Conservation (phyloP, 2,797 vertebrate species). For the Hephaestus fuliginosus region DNA sequence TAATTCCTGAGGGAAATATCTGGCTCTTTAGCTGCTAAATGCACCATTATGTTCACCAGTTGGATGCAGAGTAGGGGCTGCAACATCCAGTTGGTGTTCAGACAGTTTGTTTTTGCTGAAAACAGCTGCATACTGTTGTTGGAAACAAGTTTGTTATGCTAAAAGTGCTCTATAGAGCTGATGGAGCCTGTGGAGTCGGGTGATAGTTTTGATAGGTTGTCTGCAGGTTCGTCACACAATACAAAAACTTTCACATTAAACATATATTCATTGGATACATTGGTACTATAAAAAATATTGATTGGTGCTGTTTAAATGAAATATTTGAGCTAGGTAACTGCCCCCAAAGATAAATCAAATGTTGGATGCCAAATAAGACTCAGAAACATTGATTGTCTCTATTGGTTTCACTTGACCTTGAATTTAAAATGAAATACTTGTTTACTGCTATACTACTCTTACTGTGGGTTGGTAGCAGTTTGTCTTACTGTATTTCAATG, state of each 20-base stretch:
- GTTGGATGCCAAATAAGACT: not conserved
- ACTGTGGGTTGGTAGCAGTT: not conserved
- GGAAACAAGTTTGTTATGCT: not conserved
- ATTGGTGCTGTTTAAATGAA: conserved; percentile 5
- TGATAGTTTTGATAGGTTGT: not conserved
- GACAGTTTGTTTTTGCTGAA: too few relatives aligned
- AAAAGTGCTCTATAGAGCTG: not conserved
- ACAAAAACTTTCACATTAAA: not conserved
- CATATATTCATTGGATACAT: not conserved
- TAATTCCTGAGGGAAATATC: not conserved
- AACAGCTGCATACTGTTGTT: not conserved
- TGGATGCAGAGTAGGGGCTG: too few relatives aligned
- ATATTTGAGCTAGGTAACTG: not conserved
- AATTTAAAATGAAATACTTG: conserved; percentile 15
- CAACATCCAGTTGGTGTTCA: not conserved
- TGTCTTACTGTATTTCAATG: not conserved
- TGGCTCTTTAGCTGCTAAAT: not conserved
- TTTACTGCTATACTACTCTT: not conserved
- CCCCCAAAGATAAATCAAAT: not conserved
- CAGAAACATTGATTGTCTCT: not conserved
- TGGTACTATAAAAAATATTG: not conserved
- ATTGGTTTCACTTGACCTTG: conserved; percentile 8
- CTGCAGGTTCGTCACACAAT: not conserved
- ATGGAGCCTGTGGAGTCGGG: not conserved
- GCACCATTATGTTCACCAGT: not conserved